Evolutionary conservation across 2,113 vertebrate genomes (phyloP).

Genomic region (Circaetus cinerascens): DNA sequence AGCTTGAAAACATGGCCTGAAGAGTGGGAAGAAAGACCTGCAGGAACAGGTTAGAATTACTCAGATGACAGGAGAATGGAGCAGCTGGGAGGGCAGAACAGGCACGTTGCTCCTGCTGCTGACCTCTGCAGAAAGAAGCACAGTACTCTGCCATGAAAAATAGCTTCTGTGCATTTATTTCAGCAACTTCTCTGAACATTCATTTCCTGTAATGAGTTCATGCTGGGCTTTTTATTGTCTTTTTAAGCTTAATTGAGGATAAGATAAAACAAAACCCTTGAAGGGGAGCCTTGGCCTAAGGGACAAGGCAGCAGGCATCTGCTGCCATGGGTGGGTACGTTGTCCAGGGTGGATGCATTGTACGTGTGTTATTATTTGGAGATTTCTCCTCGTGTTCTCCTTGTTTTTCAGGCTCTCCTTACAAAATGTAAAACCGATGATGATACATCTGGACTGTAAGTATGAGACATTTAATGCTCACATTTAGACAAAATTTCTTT

Average conservation of each 20-base stretch:
- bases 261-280: neutral
- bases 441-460: neutral
- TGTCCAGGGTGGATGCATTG: neutral
- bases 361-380: neutral
- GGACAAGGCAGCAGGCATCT: neutral
- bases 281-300: neutral
- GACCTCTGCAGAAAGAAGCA: neutral
- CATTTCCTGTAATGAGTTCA: neutral
- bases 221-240: neutral
- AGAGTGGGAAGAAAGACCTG: neutral
- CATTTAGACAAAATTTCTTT: neutral
- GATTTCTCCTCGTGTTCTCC: neutral
- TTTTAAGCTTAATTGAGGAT: neutral
- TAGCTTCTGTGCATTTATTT: neutral
- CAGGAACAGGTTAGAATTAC: neutral
- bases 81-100: neutral
- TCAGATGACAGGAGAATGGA: neutral
- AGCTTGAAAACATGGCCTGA: neutral
- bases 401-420: neutral
- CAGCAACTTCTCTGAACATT: neutral
- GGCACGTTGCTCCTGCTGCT: rapidly evolving
- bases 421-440: neutral
- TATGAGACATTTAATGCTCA: neutral
- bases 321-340: rapidly evolving
- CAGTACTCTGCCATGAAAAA: neutral